phyloP scores from a whole-genome alignment of 2,113 vertebrate species.

The Pogona vitticeps region DNA sequence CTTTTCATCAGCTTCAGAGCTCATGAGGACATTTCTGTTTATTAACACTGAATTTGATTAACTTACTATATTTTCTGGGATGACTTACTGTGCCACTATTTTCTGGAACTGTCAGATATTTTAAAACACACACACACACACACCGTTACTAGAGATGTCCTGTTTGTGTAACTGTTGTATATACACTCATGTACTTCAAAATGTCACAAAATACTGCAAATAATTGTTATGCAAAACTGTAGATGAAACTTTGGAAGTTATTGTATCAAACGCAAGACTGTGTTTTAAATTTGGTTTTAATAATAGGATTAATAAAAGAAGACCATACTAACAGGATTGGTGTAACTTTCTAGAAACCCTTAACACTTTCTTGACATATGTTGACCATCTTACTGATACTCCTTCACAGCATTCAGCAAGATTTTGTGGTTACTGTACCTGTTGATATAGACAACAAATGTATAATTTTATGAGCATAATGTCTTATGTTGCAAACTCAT shows the following conservation, averaged over 20 bases:
- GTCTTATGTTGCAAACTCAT: not conserved
- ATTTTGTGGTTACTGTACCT: not conserved
- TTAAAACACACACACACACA: no score
- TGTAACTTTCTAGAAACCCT: not conserved
- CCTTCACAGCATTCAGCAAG: no score
- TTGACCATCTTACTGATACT: not conserved
- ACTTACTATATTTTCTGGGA: no score
- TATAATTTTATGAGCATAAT: not conserved
- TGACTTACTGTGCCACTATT: no score
- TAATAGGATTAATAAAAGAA: not conserved
- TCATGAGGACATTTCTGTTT: no score
- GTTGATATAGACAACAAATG: not conserved
- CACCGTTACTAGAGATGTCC: not conserved
- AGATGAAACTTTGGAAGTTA: not conserved
- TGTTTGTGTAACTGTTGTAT: not conserved
- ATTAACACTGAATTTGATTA: no score
- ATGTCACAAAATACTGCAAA: not conserved
- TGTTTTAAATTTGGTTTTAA: not conserved
- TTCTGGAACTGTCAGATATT: no score
- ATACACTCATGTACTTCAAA: not conserved
- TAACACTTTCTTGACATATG: not conserved
- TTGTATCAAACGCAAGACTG: not conserved
- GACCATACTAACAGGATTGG: not conserved
- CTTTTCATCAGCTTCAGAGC: no score
- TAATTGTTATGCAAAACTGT: not conserved